Conservation (phyloP, 2,888 invertebrate species). For the Dicranocentrus wangi region DNA sequence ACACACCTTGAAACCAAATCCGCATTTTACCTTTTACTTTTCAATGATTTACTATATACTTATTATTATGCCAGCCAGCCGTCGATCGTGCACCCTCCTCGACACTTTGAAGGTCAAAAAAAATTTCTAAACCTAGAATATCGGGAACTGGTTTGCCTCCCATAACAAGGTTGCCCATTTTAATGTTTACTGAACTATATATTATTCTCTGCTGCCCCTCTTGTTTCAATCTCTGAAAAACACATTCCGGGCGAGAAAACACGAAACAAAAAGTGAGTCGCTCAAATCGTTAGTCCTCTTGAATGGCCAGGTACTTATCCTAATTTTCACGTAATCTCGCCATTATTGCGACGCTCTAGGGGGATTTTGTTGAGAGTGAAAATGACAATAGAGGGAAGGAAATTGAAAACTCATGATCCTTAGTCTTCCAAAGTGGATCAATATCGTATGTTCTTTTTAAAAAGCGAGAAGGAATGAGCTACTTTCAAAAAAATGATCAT, state of each 20-base stretch:
- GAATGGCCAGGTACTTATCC: neutral
- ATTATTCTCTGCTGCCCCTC: too few relatives aligned
- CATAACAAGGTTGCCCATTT: conserved; percentile 2
- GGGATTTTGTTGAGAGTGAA: neutral
- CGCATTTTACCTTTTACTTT: conserved; percentile 61
- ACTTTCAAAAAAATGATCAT: conserved; percentile 28
- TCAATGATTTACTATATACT: conserved; percentile 21
- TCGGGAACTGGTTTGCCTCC: conserved; percentile 40
- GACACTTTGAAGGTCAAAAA: conserved; percentile 41
- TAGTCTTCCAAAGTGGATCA: neutral
- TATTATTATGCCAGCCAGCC: conserved; percentile 30
- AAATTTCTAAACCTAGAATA: conserved; percentile 42
- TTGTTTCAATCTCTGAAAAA: neutral
- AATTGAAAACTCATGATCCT: neutral
- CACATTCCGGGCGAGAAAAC: too few relatives aligned
- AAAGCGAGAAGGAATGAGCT: conserved; percentile 17
- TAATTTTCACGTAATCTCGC: conserved; percentile 7
- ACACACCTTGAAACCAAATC: conserved; percentile 48
- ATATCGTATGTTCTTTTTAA: neutral
- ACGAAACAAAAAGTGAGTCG: neutral
- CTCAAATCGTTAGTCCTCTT: neutral
- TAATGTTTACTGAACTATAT: too few relatives aligned
- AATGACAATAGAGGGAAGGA: conserved; percentile 5
- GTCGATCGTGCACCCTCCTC: neutral
- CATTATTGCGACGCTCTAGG: neutral